Conservation (phyloP, 2,797 vertebrate species). For the Thunnus albacares region DNA sequence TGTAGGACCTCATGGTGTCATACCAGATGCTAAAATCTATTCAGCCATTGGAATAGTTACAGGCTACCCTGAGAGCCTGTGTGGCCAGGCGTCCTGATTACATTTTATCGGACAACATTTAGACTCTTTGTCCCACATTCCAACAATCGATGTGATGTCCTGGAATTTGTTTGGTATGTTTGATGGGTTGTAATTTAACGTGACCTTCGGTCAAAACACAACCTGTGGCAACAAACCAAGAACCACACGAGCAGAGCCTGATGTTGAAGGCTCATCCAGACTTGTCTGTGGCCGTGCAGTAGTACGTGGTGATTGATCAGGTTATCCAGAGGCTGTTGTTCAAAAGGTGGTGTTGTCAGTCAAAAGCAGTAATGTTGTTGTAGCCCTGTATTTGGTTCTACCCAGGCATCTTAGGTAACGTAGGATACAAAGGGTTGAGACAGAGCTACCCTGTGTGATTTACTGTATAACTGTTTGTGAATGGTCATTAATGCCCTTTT, state of each 20-base stretch:
- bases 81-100: not conserved
- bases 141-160: slow-evolving; percentile 2
- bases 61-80: not conserved
- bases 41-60: not conserved
- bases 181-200: slow-evolving; percentile 22
- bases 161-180: not conserved
- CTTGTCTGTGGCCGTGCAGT: not conserved
- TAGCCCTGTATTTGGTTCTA: not conserved
- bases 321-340: slow-evolving; percentile 3
- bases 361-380: not conserved
- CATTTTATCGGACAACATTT: not conserved
- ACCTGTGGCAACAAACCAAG: not conserved
- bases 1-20: not conserved
- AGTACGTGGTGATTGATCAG: slow-evolving; percentile 11
- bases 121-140: not conserved
- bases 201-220: not conserved
- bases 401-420: not conserved
- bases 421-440: not conserved
- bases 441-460: not conserved
- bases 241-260: not conserved
- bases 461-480: not conserved
- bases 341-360: not conserved
- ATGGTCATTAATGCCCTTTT: not conserved
- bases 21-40: not conserved
- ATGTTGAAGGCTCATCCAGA: slow-evolving; percentile 1